Evolutionary conservation across 2,113 vertebrate genomes (phyloP), one percentile per base, ranked within the genome.

Genomic region (Neotoma lepida): DNA sequence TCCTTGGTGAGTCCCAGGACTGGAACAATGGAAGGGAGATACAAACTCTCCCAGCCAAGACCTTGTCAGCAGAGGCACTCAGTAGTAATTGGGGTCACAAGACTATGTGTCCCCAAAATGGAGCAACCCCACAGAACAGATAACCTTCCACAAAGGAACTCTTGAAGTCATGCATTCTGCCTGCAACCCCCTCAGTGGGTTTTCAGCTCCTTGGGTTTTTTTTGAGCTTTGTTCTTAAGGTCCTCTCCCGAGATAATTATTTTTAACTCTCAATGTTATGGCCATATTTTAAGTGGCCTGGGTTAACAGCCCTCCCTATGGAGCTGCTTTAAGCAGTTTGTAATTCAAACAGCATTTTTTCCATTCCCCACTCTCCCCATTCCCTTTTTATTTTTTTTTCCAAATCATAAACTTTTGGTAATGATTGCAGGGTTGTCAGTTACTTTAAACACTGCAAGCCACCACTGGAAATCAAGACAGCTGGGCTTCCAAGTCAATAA

Each of bases 271-370:
- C 85, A 93, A 54, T 86, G 58, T 86, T 91, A 44, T 35, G 71
- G 82, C 66, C 71, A 90, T 82, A 78, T 93, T 96, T 96, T 92
- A 94, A 96, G 51, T 97, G 85, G 95, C 86, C 66, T 61, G 66
- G 44, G 58, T 88, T 93, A 97, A 95, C 49, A 39, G 54, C 76
- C 70, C 76, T 93, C 44, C 88, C 94, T 93, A 61, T 28, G 61
- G 95, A 88, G 95, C 46, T 74, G 76, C 85, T 89, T 82, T 49
- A 93, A 87, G 84, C 74, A 92, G 41, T 95, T 68, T 94, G 30
- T 91, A 96, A 94, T 92, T 90, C 94, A 96, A 90, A 93, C 46
- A 58, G 24, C 89, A 86, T 84, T 96, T 93, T 96, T 95, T 86
- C 94, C 71, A 94, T 85, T 87, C 74, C 46, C 46, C 1, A 12